Conservation (phyloP, 2,113 vertebrate species). For the Oreochromis niloticus region DNA sequence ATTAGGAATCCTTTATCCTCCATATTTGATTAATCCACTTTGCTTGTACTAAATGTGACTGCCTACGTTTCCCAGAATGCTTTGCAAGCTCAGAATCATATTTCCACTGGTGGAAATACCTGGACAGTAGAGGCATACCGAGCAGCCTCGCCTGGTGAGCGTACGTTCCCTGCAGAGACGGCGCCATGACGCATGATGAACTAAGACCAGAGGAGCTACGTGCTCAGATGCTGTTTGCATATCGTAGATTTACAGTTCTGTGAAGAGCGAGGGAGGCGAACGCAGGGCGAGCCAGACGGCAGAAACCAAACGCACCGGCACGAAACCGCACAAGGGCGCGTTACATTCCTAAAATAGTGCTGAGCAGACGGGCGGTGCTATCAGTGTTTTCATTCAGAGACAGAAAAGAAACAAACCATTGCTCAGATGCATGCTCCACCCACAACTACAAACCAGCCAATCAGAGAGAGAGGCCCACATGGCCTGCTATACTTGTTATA, state of each 20-base stretch:
- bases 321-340: not conserved
- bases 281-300: not conserved
- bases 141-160: not conserved
- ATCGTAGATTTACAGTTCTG: not conserved
- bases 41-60: not conserved
- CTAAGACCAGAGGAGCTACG: not conserved
- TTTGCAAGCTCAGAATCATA: not conserved
- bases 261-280: not conserved
- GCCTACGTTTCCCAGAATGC: not conserved
- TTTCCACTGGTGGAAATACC: not conserved
- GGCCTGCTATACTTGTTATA: not conserved
- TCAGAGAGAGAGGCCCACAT: not conserved
- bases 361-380: not conserved
- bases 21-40: not conserved
- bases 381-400: slow-evolving; percentile 16
- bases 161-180: not conserved
- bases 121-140: not conserved
- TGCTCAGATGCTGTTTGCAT: not conserved
- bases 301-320: not conserved
- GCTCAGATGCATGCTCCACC: not conserved
- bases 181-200: not conserved
- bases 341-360: slow-evolving; percentile 52
- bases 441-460: slow-evolving; percentile 33
- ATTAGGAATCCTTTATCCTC: not conserved
- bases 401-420: not conserved